Percentiles rank a stretch among this genome's conserved stretches.
These are phyloP conservation scores for Dipodomys stephensi DNA, from an alignment of 2,113 vertebrate genomes.

Conservation along the genomic window DNA sequence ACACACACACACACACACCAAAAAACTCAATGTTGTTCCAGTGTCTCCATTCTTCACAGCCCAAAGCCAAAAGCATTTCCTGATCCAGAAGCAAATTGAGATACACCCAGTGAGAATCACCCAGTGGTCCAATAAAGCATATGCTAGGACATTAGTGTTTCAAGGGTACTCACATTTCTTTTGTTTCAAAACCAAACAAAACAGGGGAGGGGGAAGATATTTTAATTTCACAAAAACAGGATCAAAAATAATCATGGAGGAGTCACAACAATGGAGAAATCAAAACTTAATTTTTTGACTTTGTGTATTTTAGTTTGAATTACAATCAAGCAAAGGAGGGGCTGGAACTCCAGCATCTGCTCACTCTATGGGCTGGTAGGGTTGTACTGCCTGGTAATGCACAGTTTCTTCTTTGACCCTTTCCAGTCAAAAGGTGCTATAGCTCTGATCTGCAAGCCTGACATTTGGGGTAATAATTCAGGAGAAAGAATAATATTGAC, in stretches of 20 bases:
- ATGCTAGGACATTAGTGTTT: neutral
- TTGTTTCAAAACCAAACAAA: conserved; percentile 35
- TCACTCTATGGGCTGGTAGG: neutral
- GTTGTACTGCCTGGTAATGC: neutral
- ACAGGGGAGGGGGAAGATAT: neutral
- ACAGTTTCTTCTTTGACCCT: neutral
- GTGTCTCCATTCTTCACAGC: conserved; percentile 6
- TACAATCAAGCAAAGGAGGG: neutral
- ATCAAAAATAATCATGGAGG: neutral
- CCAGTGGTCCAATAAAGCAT: conserved; percentile 27
- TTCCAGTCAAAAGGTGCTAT: neutral
- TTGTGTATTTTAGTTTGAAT: conserved; percentile 47
- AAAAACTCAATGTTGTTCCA: conserved; percentile 29
- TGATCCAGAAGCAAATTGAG: conserved; percentile 53
- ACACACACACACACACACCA: too few species aligned
- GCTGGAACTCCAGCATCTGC: neutral
- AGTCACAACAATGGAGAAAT: conserved; percentile 35
- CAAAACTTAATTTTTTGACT: conserved; percentile 6
- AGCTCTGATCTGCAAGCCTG: neutral
- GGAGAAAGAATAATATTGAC: conserved; percentile 27
- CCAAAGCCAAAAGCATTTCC: conserved; percentile 35
- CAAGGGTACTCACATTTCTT: neutral
- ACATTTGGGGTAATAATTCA: neutral
- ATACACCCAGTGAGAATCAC: neutral
- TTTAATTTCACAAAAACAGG: neutral